Conservation (phyloP, 2,113 vertebrate genomes). For the Aphyosemion australe region DNA sequence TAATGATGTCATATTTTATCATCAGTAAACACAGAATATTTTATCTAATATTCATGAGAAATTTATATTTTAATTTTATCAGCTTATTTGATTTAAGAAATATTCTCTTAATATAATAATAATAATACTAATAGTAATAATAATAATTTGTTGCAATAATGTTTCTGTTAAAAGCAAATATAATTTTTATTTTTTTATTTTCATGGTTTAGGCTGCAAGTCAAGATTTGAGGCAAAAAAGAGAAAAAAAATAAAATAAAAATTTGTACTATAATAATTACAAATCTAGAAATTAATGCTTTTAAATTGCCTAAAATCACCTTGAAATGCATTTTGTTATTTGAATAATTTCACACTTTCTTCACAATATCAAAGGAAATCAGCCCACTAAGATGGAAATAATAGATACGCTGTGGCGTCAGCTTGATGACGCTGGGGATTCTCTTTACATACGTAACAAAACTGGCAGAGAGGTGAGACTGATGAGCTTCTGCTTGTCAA, state of each 20-base stretch:
- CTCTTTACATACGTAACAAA: constrained; percentile 17
- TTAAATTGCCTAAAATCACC: too few species aligned
- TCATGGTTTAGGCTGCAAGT: too few species aligned
- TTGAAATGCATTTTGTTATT: too few species aligned
- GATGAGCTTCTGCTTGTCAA: background rate
- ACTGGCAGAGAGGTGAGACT: background rate
- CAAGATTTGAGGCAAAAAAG: too few species aligned
- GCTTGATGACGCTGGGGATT: constrained; percentile 36
- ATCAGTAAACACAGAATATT: background rate
- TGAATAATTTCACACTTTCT: background rate
- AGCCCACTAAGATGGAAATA: constrained; percentile 4
- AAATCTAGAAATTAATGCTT: too few species aligned
- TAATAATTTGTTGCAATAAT: too few species aligned
- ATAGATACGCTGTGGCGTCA: constrained; percentile 26
- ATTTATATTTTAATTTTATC: background rate
- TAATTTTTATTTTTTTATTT: too few species aligned
- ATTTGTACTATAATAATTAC: too few species aligned
- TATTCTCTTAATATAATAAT: background rate
- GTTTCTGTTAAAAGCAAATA: too few species aligned
- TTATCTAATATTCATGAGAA: background rate
- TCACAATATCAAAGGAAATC: constrained; percentile 32
- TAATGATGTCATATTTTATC: background rate
- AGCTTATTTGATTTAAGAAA: background rate
- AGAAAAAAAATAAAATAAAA: too few species aligned
- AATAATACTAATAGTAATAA: too few species aligned